Evolutionary conservation across 2,797 vertebrate genomes (phyloP).

Genomic region (Streptopelia turtur): DNA sequence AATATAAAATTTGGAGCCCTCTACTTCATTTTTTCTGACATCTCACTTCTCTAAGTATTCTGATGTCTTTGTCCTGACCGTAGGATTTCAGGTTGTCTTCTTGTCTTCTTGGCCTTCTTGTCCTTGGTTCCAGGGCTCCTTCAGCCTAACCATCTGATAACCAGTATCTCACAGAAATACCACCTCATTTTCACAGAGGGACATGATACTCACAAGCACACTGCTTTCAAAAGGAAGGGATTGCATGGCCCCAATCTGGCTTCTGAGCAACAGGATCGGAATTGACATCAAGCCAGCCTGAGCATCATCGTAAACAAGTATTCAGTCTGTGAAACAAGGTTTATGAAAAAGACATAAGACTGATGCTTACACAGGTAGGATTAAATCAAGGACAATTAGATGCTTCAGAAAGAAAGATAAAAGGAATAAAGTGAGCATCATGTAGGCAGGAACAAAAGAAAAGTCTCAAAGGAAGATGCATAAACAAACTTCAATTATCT

Average conservation of each 20-base stretch:
- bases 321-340: not conserved
- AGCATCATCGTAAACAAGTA: not conserved
- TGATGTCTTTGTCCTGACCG: not conserved
- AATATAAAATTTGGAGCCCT: not conserved
- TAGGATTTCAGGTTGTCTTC: not conserved
- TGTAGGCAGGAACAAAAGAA: not conserved
- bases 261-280: not conserved
- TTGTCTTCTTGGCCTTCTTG: not conserved
- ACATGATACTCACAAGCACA: not conserved
- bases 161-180: not conserved
- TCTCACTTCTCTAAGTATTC: not conserved
- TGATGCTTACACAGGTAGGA: not conserved
- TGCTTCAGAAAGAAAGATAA: not conserved
- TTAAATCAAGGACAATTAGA: not conserved
- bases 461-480: not conserved
- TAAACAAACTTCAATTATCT: slow-evolving; percentile 4
- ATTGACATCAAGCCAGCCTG: not conserved
- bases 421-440: not conserved
- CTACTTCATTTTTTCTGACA: not conserved
- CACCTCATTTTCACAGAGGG: not conserved
- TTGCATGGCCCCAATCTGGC: not conserved
- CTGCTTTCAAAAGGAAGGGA: not conserved
- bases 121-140: not conserved
- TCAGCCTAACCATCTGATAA: not conserved
- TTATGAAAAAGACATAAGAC: not conserved